phyloP scores from a whole-genome alignment of 2,888 invertebrate species.

The Troides oblongomaculatus region DNA sequence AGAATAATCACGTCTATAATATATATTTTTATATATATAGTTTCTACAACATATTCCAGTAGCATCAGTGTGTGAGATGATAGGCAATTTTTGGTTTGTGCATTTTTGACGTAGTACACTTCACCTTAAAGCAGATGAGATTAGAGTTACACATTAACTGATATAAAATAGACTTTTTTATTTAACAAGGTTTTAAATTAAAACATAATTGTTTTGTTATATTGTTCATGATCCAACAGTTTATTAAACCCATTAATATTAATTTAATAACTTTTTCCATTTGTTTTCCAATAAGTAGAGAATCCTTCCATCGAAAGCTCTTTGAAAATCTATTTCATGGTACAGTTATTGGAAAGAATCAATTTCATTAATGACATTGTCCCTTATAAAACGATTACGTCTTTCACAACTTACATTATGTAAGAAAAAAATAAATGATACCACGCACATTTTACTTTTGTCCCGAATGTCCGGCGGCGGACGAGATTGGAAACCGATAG shows the following conservation, averaged over 20 bases:
- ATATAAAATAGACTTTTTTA: background rate
- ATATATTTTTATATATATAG: too few relatives aligned
- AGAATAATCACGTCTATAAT: too few relatives aligned
- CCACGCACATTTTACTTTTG: constrained; percentile 20
- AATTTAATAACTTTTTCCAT: background rate
- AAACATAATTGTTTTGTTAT: background rate
- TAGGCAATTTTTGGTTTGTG: too few relatives aligned
- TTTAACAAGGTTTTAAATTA: background rate
- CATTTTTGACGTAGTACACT: too few relatives aligned
- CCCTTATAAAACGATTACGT: constrained; percentile 18
- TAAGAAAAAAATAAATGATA: constrained; percentile 15
- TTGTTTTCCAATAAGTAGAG: background rate
- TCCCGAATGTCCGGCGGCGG: constrained; percentile 14
- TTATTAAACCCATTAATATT: background rate
- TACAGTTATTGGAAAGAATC: constrained; percentile 4
- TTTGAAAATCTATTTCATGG: constrained; percentile 1
- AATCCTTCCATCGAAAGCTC: background rate
- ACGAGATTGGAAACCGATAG: constrained; percentile 16
- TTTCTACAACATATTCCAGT: too few relatives aligned
- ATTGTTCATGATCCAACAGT: background rate
- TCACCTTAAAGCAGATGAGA: too few relatives aligned
- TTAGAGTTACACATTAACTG: background rate
- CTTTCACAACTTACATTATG: constrained; percentile 8
- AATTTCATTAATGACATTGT: constrained; percentile 12
- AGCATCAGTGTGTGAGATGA: too few relatives aligned